Percentiles rank a stretch among this genome's conserved stretches.
These are phyloP conservation scores for Ariopsis seemanni DNA, from an alignment of 2,113 vertebrate genomes.

Conservation along the genomic window DNA sequence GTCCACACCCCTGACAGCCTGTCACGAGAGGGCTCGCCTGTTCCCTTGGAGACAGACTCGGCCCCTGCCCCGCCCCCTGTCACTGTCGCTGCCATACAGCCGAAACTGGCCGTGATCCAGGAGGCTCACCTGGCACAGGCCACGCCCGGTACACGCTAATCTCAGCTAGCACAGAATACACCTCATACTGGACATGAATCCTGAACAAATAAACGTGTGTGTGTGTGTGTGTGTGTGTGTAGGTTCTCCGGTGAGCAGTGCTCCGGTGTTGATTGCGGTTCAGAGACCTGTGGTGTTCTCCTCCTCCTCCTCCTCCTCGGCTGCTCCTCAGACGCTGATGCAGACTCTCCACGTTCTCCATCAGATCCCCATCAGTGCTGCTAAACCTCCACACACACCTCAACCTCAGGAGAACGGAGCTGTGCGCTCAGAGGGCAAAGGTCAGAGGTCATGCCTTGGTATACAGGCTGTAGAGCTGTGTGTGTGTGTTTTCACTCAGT, in stretches of 20 bases:
- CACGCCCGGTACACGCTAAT: slow-evolving; percentile 78
- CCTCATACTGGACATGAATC: neutral
- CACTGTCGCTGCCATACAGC: slow-evolving; percentile 73
- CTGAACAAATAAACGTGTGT: neutral
- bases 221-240: slow-evolving; percentile 9
- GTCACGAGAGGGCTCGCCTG: slow-evolving; percentile 93
- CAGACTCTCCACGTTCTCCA: slow-evolving; percentile 95
- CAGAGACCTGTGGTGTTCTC: slow-evolving; percentile 89
- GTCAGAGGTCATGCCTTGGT: slow-evolving; percentile 60
- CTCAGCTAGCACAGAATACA: neutral
- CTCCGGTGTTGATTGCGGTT: slow-evolving; percentile 94
- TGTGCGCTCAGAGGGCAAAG: slow-evolving; percentile 88
- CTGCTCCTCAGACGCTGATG: slow-evolving; percentile 80
- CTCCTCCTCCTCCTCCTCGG: slow-evolving; percentile 77
- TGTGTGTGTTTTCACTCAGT: neutral
- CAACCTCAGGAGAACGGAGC: slow-evolving; percentile 88
- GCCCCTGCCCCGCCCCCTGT: slow-evolving; percentile 72
- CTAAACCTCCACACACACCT: slow-evolving; percentile 75
- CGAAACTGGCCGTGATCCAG: slow-evolving; percentile 93
- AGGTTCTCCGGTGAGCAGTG: slow-evolving; percentile 86
- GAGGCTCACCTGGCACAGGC: slow-evolving; percentile 94
- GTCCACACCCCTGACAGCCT: slow-evolving; percentile 95
- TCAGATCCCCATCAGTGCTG: slow-evolving; percentile 83
- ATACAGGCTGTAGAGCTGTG: neutral
- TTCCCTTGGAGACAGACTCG: slow-evolving; percentile 86